Evolutionary conservation across 2,888 invertebrate genomes (phyloP).

Genomic region (Macrophya alboannulata): DNA sequence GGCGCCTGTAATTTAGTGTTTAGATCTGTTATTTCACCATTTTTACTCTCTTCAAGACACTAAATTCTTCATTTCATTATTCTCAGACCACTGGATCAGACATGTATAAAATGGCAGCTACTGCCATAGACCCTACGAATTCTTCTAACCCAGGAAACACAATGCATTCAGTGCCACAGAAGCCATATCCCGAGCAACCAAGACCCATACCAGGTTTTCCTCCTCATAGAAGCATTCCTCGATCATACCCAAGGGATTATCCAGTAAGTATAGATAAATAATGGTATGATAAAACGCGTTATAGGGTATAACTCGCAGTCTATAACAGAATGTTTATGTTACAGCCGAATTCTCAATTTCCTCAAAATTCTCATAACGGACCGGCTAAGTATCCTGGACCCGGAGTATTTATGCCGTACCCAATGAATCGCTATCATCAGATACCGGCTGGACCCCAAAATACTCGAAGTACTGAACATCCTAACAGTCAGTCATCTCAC

Average conservation of each 20-base stretch:
- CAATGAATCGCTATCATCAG: background rate
- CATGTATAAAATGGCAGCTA: slow-evolving; percentile 60
- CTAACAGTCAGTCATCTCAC: background rate
- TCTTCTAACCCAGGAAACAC: background rate
- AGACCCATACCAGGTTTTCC: slow-evolving; percentile 12
- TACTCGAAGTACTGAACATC: background rate
- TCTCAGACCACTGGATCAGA: slow-evolving; percentile 59
- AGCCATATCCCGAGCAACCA: background rate
- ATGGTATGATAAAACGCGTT: background rate
- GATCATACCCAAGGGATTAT: background rate
- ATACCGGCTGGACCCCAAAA: background rate
- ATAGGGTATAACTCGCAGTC: background rate
- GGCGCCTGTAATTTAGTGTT: background rate
- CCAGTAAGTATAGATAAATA: slow-evolving; percentile 9
- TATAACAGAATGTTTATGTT: background rate
- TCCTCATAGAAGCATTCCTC: slow-evolving; percentile 13
- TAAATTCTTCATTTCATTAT: background rate
- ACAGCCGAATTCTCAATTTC: background rate
- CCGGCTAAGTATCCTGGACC: background rate
- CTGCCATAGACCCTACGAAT: slow-evolving; percentile 56
- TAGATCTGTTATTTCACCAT: background rate
- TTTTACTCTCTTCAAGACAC: background rate
- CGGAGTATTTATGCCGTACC: background rate
- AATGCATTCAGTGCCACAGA: background rate
- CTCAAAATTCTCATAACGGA: background rate